A percentile compares a stretch with the other conserved stretches of the same genome.
Conservation (phyloP, 2,888 invertebrate species). For the Drosophila helvetica region DNA sequence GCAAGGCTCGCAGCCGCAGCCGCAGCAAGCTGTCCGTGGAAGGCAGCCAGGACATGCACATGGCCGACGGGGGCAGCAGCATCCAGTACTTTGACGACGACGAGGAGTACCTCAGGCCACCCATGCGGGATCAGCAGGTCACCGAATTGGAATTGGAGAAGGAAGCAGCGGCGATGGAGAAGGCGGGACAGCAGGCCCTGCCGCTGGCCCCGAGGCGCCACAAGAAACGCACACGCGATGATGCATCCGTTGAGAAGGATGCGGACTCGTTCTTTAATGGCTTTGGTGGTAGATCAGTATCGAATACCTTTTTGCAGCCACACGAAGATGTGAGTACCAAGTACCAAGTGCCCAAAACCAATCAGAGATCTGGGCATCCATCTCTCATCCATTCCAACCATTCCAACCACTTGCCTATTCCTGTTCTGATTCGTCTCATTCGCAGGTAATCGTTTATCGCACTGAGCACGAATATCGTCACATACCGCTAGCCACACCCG, state of each 20-base stretch:
- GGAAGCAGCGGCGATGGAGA: slow-evolving; percentile 42
- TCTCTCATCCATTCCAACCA: not conserved
- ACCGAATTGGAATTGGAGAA: slow-evolving; percentile 58
- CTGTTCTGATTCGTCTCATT: not conserved
- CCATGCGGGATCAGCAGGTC: slow-evolving; percentile 61
- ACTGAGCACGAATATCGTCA: slow-evolving; percentile 87
- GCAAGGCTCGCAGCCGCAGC: slow-evolving; percentile 83
- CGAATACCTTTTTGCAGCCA: slow-evolving; percentile 83
- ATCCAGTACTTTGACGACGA: slow-evolving; percentile 83
- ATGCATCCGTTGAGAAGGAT: slow-evolving; percentile 82
- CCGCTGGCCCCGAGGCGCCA: slow-evolving; percentile 83
- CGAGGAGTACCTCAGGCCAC: slow-evolving; percentile 81
- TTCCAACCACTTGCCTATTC: not conserved
- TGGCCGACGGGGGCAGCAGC: slow-evolving; percentile 79
- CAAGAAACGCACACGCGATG: slow-evolving; percentile 79
- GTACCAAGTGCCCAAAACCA: too few relatives aligned
- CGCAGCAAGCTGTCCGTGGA: slow-evolving; percentile 82
- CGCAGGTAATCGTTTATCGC: slow-evolving; percentile 87
- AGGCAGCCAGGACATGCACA: slow-evolving; percentile 83
- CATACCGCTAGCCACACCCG: slow-evolving; percentile 85
- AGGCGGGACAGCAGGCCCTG: slow-evolving; percentile 59
- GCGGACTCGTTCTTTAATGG: slow-evolving; percentile 83
- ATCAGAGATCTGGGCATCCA: too few relatives aligned
- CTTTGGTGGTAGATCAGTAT: slow-evolving; percentile 84
- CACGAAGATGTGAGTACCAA: slow-evolving; percentile 81